A percentile compares a stretch with the other conserved stretches of the same genome.
Evolutionary conservation across 2,113 vertebrate species (phyloP).

Genomic region (Tursiops truncatus): DNA sequence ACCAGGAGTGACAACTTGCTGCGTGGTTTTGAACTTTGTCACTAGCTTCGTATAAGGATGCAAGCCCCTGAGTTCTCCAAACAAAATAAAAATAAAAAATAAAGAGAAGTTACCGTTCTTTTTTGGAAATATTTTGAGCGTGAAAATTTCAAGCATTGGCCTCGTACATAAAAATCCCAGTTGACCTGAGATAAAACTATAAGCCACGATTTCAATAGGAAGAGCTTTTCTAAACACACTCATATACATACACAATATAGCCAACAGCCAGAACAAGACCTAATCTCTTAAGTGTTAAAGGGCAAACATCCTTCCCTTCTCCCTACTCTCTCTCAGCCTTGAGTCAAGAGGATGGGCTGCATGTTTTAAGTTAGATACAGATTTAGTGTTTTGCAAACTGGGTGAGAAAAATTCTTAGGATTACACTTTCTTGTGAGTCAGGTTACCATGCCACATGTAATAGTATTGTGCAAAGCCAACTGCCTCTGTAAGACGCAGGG

Average conservation of each 20-base stretch:
- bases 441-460: background rate
- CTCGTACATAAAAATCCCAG: background rate
- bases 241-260: background rate
- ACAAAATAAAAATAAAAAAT: background rate
- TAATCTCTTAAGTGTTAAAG: background rate
- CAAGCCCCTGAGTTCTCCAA: background rate
- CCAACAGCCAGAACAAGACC: background rate
- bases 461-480: background rate
- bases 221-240: background rate
- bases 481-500: background rate
- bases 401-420: background rate
- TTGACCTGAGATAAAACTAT: background rate
- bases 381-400: background rate
- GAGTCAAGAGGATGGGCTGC: background rate
- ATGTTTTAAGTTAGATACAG: background rate
- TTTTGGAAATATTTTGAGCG: background rate
- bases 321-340: background rate
- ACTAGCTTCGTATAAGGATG: background rate
- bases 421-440: background rate
- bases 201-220: background rate
- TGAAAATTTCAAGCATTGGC: background rate
- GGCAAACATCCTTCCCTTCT: background rate
- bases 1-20: background rate
- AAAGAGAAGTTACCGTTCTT: background rate
- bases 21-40: background rate